A percentile compares a stretch with the other conserved stretches of the same genome.
Evolutionary conservation across 2,888 invertebrate genomes (phyloP).

Genomic region (Dilophus febrilis): DNA sequence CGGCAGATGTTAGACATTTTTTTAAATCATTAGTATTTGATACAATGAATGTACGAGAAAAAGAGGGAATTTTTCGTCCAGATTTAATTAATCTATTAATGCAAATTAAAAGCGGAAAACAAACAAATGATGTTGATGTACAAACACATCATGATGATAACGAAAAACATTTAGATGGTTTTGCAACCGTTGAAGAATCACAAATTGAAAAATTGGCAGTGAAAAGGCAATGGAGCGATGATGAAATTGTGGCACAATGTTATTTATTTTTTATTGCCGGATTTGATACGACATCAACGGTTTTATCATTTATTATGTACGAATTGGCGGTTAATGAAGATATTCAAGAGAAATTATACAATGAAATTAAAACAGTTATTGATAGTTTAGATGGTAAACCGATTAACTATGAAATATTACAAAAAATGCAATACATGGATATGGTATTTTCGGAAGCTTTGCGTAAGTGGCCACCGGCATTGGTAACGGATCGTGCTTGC

Average conservation of each 20-base stretch:
- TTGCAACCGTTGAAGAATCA: slow-evolving; percentile 30
- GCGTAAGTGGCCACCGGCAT: slow-evolving; percentile 32
- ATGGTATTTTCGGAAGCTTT: slow-evolving; percentile 39
- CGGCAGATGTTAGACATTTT: neutral
- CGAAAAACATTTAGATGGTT: slow-evolving; percentile 3
- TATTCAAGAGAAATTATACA: slow-evolving; percentile 23
- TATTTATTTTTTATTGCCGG: slow-evolving; percentile 36
- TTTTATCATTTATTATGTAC: slow-evolving; percentile 26
- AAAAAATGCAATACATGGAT: slow-evolving; percentile 40
- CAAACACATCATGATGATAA: too few relatives aligned
- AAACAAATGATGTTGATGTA: neutral
- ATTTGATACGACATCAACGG: slow-evolving; percentile 32
- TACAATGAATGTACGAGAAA: slow-evolving; percentile 2
- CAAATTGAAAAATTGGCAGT: slow-evolving; percentile 11
- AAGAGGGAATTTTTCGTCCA: slow-evolving; percentile 1
- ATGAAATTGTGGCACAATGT: slow-evolving; percentile 33
- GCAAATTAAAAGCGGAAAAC: slow-evolving; percentile 30
- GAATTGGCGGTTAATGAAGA: slow-evolving; percentile 27
- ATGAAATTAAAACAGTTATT: slow-evolving; percentile 34
- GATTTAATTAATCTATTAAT: slow-evolving; percentile 32
- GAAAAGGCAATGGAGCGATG: slow-evolving; percentile 17
- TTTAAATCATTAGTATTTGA: slow-evolving; percentile 1
- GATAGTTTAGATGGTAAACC: slow-evolving; percentile 23
- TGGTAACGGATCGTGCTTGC: slow-evolving; percentile 32
- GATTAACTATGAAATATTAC: slow-evolving; percentile 34